Percentiles rank a stretch among this genome's conserved stretches.
Conservation (phyloP, 1,140 invertebrate species). For the Calephelis virginiensis region DNA sequence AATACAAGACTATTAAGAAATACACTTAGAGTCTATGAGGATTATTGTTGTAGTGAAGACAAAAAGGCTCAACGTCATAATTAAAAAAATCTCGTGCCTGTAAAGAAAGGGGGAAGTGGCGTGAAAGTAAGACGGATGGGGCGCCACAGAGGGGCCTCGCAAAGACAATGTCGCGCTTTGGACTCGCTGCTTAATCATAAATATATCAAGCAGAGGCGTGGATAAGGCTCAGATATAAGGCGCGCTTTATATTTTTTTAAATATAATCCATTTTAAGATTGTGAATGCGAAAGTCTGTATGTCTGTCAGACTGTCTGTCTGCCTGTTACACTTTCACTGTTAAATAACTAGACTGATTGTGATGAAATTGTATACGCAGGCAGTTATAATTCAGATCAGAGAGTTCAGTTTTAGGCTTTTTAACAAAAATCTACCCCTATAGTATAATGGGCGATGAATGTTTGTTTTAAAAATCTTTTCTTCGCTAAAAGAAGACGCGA, state of each 20-base stretch:
- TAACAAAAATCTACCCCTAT: too few species aligned
- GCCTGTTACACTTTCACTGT: too few species aligned
- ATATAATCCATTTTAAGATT: too few species aligned
- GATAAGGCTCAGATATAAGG: constrained; percentile 42
- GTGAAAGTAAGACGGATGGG: constrained; percentile 73
- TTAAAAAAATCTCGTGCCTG: constrained; percentile 77
- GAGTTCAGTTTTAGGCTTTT: too few species aligned
- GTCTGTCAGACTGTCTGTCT: too few species aligned
- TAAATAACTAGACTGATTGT: too few species aligned
- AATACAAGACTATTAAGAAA: constrained; percentile 30
- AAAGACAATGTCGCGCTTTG: constrained; percentile 73
- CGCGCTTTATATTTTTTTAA: constrained; percentile 17
- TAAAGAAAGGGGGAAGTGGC: constrained; percentile 74
- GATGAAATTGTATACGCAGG: too few species aligned
- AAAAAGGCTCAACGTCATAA: constrained; percentile 76
- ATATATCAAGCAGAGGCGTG: constrained; percentile 71
- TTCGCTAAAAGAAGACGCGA: too few species aligned
- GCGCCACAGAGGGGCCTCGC: constrained; percentile 66
- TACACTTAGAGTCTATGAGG: constrained; percentile 24
- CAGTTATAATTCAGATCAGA: too few species aligned
- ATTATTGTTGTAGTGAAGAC: constrained; percentile 49
- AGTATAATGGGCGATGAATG: too few species aligned
- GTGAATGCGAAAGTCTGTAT: too few species aligned
- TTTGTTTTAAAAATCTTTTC: too few species aligned
- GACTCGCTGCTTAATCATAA: constrained; percentile 72